Base-by-base conservation (phyloP, 2,113 vertebrate genomes). In the Excalfactoria chinensis region DNA sequence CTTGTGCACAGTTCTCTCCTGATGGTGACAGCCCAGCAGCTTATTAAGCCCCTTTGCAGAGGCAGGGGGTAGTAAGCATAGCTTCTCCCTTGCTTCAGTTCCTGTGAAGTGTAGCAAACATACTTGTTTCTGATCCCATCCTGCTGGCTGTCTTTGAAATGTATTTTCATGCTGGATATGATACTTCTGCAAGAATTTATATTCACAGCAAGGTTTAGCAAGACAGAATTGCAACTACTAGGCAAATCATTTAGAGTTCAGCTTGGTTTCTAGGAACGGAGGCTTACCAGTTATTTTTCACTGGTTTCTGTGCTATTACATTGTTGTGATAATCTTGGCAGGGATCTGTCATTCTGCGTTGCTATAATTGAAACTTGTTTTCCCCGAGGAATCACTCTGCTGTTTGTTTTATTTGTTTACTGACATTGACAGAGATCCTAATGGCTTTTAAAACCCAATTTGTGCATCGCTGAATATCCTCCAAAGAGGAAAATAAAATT, bases 401-500 rank as follows among this genome's bases (percentile, higher is more conserved):
- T 93, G 92, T 95, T 96, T 95, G 95, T 95, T 97, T 96, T 94
- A 95, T 97, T 97, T 97, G 96, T 96, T 97, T 97, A 95, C 94
- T 96, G 97, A 96, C 96, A 96, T 93, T 97, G 96, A 95, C 92
- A 95, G 92, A 96, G 94, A 96, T 97, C 95, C 91, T 95, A 97
- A 97, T 95, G 95, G 94, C 95, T 97, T 96, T 97, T 95, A 90
- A 96, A 97, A 94, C 96, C 93, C 95, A 94, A 97, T 97, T 96
- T 96, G 95, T 96, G 93, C 96, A 95, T 95, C 89, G 51, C 91
- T 86, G 94, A 97, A 95, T 96, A 95, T 94, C 94, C 92, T 96
- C 92, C 89, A 93, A 94, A 97, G 92, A 97, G 84, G 85, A 96
- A 93, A 94, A 95, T 88, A 93, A 95, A 95, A 96, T 97, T 91